Evolutionary conservation across 1,140 invertebrate genomes (phyloP), one percentile per base, ranked within the genome.

Genomic region (Gonioctena quinquepunctata): DNA sequence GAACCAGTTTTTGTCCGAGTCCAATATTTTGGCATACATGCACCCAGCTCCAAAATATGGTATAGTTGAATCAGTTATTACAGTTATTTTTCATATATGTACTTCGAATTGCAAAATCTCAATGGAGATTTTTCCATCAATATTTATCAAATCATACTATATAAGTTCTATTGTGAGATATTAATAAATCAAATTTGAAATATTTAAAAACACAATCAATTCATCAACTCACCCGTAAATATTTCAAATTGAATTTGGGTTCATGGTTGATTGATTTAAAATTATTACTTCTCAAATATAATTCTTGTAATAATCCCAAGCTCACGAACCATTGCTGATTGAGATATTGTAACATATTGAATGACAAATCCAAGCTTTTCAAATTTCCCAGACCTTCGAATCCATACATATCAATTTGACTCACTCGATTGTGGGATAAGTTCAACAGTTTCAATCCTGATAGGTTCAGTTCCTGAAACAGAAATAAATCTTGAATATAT

Each of bases 361-460:
- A 76, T 1, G 76, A 78, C 4, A 79, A 64, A 71, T 79, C 78
- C 16, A 79, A 65, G 11, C 69, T 75, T 74, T 71, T 79, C 18
- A 79, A 64, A 2, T 70, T 27, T 26, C 18, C 54, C 6, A 79
- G 28, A 8, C 76, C 75, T 56, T 70, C 23, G 63, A 79, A 78
- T 8, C 68, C 75, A 22, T 76, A 67, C 25, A 79, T 65, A 49
- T 77, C 68, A 16, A 79, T 77, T 48, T 77, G 69, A 0, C 62
- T 48, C 0, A 79, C 21, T 72, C 69, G 68, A 48, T 79, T 79
- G 63, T 77, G 42, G 21, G 75, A 77, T 18, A 79, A 54, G 42
- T 79, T 79, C 0, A 79, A 62, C 8, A 75, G 49, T 69, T 78
- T 77, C 13, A 79, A 63, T 7, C 69, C 54, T 7, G 66, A 64